These are phyloP conservation scores for Lipophrys pholis DNA, from an alignment of 2,113 vertebrate species.

Conservation along the genomic window DNA sequence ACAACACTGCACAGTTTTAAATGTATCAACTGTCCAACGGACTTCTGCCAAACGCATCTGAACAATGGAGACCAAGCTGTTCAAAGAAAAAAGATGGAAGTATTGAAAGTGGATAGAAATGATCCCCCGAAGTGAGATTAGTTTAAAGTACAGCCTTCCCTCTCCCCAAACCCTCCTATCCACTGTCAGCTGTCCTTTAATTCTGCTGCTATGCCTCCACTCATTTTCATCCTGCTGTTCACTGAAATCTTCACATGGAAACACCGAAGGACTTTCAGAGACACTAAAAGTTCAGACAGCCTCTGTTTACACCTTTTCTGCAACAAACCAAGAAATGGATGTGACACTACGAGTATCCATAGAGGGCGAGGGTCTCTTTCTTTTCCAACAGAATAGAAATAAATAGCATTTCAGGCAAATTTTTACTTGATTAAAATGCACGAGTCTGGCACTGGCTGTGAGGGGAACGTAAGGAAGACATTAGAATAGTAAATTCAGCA, in stretches of 20 bases:
- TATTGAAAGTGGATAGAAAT: constrained; percentile 3
- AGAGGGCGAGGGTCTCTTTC: no score
- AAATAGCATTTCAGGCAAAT: no score
- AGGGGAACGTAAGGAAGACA: no score
- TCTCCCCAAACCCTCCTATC: constrained; percentile 56
- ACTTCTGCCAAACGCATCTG: not conserved
- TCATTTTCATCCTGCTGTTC: constrained; percentile 32
- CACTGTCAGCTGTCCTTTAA: constrained; percentile 64
- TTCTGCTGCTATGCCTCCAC: constrained; percentile 68
- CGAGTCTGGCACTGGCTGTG: no score
- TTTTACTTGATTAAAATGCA: no score
- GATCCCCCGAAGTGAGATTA: constrained; percentile 13
- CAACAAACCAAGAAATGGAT: not conserved
- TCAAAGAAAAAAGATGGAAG: not conserved
- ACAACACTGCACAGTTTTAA: not conserved
- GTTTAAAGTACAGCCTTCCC: constrained; percentile 45
- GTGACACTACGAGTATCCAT: no score
- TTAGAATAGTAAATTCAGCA: no score
- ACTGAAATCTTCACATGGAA: not conserved
- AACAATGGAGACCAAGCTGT: constrained; percentile 29
- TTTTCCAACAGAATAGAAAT: no score
- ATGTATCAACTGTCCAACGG: not conserved
- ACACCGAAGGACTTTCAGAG: not conserved
- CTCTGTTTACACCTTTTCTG: not conserved
- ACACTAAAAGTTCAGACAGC: not conserved